Conservation (phyloP, 2,797 vertebrate species). For the Girardinus metallicus region DNA sequence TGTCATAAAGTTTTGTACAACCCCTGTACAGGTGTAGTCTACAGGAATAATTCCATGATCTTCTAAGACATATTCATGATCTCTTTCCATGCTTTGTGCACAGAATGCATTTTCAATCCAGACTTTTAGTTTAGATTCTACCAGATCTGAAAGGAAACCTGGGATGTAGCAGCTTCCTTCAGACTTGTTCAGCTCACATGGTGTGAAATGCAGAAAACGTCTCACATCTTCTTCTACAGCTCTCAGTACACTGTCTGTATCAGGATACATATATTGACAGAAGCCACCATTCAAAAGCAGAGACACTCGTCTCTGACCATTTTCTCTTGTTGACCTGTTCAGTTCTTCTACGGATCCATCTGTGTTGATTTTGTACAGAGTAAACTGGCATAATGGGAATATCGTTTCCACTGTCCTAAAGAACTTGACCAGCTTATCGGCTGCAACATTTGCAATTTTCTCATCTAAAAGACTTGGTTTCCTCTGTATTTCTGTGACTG, state of each 20-base stretch:
- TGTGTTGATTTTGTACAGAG: slow-evolving; percentile 1
- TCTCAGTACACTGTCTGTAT: neutral
- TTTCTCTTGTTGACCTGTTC: neutral
- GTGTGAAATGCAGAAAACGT: slow-evolving; percentile 35
- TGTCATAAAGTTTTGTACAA: slow-evolving; percentile 66
- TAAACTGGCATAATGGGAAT: slow-evolving; percentile 32
- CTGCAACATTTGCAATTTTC: slow-evolving; percentile 2
- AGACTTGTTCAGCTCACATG: slow-evolving; percentile 33
- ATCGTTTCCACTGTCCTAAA: slow-evolving; percentile 20
- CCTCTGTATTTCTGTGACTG: slow-evolving; percentile 1
- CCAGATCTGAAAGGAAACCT: slow-evolving; percentile 56
- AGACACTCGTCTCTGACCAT: neutral
- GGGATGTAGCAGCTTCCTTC: slow-evolving; percentile 44
- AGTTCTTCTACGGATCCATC: slow-evolving; percentile 18
- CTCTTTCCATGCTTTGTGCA: slow-evolving; percentile 38
- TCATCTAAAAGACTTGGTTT: neutral
- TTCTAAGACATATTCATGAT: slow-evolving; percentile 42
- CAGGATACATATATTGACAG: slow-evolving; percentile 47
- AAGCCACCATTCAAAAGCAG: slow-evolving; percentile 37
- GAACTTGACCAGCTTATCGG: slow-evolving; percentile 40
- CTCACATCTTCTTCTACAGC: slow-evolving; percentile 38
- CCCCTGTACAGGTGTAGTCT: slow-evolving; percentile 68
- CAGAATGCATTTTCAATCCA: slow-evolving; percentile 73
- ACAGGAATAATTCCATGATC: slow-evolving; percentile 56
- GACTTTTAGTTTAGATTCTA: slow-evolving; percentile 42